These are phyloP conservation scores for Drosophila acutilabella DNA, from an alignment of 2,888 invertebrate genomes.

Conservation along the genomic window DNA sequence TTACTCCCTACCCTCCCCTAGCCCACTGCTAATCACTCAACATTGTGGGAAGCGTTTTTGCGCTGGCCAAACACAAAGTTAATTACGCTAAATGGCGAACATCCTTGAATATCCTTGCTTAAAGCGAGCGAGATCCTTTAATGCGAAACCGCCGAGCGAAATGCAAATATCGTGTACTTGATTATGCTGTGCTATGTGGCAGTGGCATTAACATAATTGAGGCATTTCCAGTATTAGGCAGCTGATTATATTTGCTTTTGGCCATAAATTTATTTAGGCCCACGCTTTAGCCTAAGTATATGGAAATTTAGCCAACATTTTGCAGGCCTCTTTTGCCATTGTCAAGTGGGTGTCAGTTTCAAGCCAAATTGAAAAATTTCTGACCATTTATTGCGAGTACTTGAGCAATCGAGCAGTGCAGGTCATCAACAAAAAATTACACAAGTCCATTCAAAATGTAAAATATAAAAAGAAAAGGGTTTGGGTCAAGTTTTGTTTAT, in stretches of 20 bases:
- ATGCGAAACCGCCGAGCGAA: slow-evolving; percentile 45
- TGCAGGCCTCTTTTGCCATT: slow-evolving; percentile 4
- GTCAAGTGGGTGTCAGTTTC: slow-evolving; percentile 47
- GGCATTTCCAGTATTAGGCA: slow-evolving; percentile 52
- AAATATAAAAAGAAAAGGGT: neutral
- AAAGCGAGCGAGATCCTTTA: slow-evolving; percentile 34
- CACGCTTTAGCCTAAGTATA: neutral
- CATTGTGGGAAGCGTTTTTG: slow-evolving; percentile 66
- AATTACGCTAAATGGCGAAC: slow-evolving; percentile 64
- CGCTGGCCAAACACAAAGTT: slow-evolving; percentile 41
- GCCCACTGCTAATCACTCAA: slow-evolving; percentile 33
- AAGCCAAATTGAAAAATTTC: slow-evolving; percentile 1
- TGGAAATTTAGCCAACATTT: slow-evolving; percentile 29
- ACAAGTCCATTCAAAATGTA: slow-evolving; percentile 65
- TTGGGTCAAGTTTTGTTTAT: neutral
- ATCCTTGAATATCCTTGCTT: slow-evolving; percentile 8
- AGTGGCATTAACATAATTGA: slow-evolving; percentile 61
- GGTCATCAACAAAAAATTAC: slow-evolving; percentile 26
- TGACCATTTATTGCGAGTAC: slow-evolving; percentile 34
- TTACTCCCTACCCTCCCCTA: neutral
- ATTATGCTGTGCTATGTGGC: slow-evolving; percentile 24
- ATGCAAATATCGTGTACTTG: slow-evolving; percentile 65
- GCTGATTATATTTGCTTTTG: slow-evolving; percentile 18
- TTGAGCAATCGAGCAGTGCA: neutral
- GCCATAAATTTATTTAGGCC: slow-evolving; percentile 38